These are phyloP conservation scores for Xestia rhomboidea DNA, from an alignment of 2,888 invertebrate species.

Conservation along the genomic window DNA sequence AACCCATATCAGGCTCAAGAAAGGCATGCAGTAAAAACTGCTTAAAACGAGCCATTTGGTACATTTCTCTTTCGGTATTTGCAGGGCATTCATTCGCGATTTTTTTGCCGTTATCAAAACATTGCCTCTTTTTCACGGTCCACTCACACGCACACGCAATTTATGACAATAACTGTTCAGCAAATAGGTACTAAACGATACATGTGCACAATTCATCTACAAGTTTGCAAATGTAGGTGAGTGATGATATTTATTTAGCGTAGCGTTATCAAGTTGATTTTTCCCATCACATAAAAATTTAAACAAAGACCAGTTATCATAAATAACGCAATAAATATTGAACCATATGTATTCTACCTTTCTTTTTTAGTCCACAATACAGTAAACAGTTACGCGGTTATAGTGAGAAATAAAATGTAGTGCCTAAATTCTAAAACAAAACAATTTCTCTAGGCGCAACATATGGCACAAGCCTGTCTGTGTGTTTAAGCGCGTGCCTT, in stretches of 20 bases:
- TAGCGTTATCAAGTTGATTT: slow-evolving; percentile 13
- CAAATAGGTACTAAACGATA: slow-evolving; percentile 31
- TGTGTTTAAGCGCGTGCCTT: slow-evolving; percentile 82
- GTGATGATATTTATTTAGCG: slow-evolving; percentile 29
- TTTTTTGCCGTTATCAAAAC: slow-evolving; percentile 39
- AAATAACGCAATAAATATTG: neutral
- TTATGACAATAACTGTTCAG: slow-evolving; percentile 42
- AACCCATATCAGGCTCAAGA: neutral
- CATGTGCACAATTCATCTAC: slow-evolving; percentile 24
- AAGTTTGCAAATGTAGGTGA: slow-evolving; percentile 34
- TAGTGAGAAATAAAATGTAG: slow-evolving; percentile 16
- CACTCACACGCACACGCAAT: slow-evolving; percentile 32
- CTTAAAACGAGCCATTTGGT: neutral
- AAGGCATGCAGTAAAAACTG: neutral
- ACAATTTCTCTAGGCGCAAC: slow-evolving; percentile 67
- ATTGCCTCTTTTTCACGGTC: slow-evolving; percentile 20
- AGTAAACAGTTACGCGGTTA: slow-evolving; percentile 12
- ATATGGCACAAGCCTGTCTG: slow-evolving; percentile 72
- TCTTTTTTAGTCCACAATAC: slow-evolving; percentile 16
- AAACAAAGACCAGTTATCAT: slow-evolving; percentile 2
- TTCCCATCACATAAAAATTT: neutral
- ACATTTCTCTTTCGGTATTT: slow-evolving; percentile 29
- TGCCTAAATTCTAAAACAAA: slow-evolving; percentile 46
- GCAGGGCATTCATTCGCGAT: neutral
- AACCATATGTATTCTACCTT: neutral